These are phyloP conservation scores for Lacerta bilineata DNA, from an alignment of 2,797 vertebrate species.

Conservation along the genomic window DNA sequence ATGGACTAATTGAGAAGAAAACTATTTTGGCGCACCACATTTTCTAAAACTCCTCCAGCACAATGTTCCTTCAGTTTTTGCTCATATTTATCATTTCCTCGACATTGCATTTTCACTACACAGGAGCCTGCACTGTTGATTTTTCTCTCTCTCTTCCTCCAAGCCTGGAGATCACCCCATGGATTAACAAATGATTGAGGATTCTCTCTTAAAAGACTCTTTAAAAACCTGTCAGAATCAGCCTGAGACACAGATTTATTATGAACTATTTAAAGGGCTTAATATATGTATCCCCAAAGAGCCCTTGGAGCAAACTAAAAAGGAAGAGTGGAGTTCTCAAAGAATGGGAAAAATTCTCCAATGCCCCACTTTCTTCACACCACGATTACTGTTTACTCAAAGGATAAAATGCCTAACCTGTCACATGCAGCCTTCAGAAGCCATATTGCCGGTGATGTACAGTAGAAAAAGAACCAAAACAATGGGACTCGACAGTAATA, in stretches of 20 bases:
- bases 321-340: conserved; percentile 87
- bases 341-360: conserved; percentile 85
- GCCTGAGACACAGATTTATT: conserved; percentile 90
- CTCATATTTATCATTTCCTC: conserved; percentile 74
- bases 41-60: conserved; percentile 59
- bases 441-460: conserved; percentile 78
- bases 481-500: conserved; percentile 70
- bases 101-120: conserved; percentile 75
- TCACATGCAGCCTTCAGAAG: conserved; percentile 82
- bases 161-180: conserved; percentile 86
- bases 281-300: conserved; percentile 91
- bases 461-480: conserved; percentile 76
- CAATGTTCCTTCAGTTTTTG: conserved; percentile 69
- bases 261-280: conserved; percentile 90
- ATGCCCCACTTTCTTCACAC: conserved; percentile 83
- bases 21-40: conserved; percentile 44
- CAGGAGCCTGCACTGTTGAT: conserved; percentile 73
- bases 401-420: conserved; percentile 85
- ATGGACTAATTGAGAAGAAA: conserved; percentile 56
- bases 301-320: conserved; percentile 88
- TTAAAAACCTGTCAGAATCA: conserved; percentile 89
- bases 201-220: conserved; percentile 89
- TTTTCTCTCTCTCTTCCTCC: conserved; percentile 63
- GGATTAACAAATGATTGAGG: conserved; percentile 90
- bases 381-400: conserved; percentile 86